Percentiles rank a stretch among this genome's conserved stretches.
Evolutionary conservation across 2,113 vertebrate genomes (phyloP).

Genomic region (Nesospiza acunhae): DNA sequence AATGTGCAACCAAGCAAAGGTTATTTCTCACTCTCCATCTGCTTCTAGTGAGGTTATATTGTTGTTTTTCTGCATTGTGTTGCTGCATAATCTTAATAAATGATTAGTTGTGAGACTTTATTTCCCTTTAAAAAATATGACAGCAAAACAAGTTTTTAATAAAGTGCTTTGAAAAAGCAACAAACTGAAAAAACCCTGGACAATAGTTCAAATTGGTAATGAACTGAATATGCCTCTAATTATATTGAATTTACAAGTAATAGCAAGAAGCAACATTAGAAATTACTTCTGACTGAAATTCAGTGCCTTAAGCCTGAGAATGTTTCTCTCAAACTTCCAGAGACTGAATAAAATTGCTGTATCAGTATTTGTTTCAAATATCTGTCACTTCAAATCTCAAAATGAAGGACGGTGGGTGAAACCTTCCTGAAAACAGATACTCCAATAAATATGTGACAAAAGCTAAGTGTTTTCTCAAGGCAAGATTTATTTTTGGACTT

Average conservation of each 20-base stretch:
- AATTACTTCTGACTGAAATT: slow-evolving; percentile 76
- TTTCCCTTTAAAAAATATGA: slow-evolving; percentile 71
- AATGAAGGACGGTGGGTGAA: slow-evolving; percentile 23
- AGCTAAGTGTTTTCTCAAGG: slow-evolving; percentile 8
- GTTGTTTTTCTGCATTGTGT: slow-evolving; percentile 37
- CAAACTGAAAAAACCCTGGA: slow-evolving; percentile 54
- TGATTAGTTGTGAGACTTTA: slow-evolving; percentile 63
- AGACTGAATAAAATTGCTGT: slow-evolving; percentile 53
- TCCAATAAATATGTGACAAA: slow-evolving; percentile 40
- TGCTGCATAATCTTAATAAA: slow-evolving; percentile 65
- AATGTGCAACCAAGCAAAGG: slow-evolving; percentile 23
- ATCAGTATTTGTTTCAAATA: slow-evolving; percentile 66
- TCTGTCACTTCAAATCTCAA: slow-evolving; percentile 52
- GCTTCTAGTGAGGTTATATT: slow-evolving; percentile 16
- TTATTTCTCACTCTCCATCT: slow-evolving; percentile 49
- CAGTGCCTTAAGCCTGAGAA: slow-evolving; percentile 63
- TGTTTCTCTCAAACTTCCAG: slow-evolving; percentile 43
- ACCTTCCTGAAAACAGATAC: slow-evolving; percentile 37
- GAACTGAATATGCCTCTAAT: slow-evolving; percentile 77
- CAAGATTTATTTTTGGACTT: slow-evolving; percentile 1
- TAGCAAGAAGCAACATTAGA: slow-evolving; percentile 63
- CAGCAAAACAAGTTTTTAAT: slow-evolving; percentile 74
- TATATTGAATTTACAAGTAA: slow-evolving; percentile 78
- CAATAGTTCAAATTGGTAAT: slow-evolving; percentile 74
- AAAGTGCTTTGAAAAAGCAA: slow-evolving; percentile 75